These are phyloP conservation scores for Piaya cayana DNA, from an alignment of 2,113 vertebrate species.

Conservation along the genomic window DNA sequence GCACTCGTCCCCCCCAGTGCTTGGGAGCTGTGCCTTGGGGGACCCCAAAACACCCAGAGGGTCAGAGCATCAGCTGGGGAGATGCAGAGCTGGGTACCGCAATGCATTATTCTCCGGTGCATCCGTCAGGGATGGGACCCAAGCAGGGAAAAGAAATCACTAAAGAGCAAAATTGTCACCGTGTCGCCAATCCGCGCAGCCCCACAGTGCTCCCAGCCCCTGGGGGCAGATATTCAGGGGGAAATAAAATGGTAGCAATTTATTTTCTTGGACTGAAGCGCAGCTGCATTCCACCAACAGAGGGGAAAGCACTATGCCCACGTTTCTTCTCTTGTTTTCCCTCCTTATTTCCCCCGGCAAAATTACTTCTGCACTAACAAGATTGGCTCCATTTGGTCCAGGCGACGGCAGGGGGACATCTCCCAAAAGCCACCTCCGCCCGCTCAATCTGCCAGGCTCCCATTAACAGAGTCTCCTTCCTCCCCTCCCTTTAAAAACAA, in stretches of 20 bases:
- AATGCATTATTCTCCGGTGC: neutral
- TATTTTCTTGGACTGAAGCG: neutral
- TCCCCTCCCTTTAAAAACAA: neutral
- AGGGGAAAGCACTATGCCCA: neutral
- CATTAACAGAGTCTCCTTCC: neutral
- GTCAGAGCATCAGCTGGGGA: neutral
- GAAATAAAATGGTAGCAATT: neutral
- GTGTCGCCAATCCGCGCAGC: fast-evolving
- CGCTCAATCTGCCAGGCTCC: neutral
- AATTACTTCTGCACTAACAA: constrained; percentile 27
- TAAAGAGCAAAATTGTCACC: neutral
- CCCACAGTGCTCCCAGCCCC: neutral
- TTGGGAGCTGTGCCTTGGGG: neutral
- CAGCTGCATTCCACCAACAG: neutral
- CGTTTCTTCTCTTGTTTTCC: neutral
- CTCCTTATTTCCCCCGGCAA: neutral
- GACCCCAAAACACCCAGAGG: neutral
- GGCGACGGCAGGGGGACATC: neutral
- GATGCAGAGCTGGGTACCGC: fast-evolving
- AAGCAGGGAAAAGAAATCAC: neutral
- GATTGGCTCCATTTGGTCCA: neutral
- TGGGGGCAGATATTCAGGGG: neutral
- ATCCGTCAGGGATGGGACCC: neutral
- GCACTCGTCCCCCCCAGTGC: fast-evolving
- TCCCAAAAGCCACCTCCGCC: neutral